phyloP scores from a whole-genome alignment of 1,140 invertebrate genomes.

The Drosophila kanapiae region DNA sequence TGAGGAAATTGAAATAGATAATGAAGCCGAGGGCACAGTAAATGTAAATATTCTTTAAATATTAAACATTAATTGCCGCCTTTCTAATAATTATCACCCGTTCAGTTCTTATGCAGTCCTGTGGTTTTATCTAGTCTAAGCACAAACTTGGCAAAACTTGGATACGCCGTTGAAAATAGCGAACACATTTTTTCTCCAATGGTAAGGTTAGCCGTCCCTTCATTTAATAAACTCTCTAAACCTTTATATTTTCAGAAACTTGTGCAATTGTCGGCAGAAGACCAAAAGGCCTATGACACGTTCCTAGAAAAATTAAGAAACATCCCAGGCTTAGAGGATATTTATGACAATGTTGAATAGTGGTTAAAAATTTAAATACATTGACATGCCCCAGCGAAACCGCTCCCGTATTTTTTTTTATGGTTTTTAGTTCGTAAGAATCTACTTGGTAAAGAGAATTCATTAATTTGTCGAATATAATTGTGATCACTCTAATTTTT shows the following conservation, averaged over 20 bases:
- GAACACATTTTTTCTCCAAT: constrained; percentile 63
- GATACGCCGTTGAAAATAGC: constrained; percentile 57
- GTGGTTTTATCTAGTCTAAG: constrained; percentile 35
- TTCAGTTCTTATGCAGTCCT: constrained; percentile 64
- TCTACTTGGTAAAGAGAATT: no score
- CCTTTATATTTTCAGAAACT: constrained; percentile 41
- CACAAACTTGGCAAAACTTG: constrained; percentile 39
- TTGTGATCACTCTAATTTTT: no score
- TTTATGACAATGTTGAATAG: constrained; percentile 72
- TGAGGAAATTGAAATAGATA: constrained; percentile 87
- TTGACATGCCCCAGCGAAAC: not conserved
- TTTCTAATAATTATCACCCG: not conserved
- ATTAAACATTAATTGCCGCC: not conserved
- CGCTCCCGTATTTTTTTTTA: not conserved
- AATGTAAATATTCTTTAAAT: constrained; percentile 76
- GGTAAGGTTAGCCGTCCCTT: constrained; percentile 23
- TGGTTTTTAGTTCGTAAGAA: no score
- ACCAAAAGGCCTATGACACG: constrained; percentile 49
- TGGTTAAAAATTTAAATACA: constrained; percentile 5
- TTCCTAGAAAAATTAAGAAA: constrained; percentile 58
- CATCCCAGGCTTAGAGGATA: constrained; percentile 66
- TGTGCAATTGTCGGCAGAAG: constrained; percentile 47
- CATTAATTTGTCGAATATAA: not conserved
- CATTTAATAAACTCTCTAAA: not conserved
- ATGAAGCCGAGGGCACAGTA: constrained; percentile 79